Evolutionary conservation across 2,113 vertebrate genomes (phyloP), one percentile per base, ranked within the genome.

Genomic region (Sprattus sprattus): DNA sequence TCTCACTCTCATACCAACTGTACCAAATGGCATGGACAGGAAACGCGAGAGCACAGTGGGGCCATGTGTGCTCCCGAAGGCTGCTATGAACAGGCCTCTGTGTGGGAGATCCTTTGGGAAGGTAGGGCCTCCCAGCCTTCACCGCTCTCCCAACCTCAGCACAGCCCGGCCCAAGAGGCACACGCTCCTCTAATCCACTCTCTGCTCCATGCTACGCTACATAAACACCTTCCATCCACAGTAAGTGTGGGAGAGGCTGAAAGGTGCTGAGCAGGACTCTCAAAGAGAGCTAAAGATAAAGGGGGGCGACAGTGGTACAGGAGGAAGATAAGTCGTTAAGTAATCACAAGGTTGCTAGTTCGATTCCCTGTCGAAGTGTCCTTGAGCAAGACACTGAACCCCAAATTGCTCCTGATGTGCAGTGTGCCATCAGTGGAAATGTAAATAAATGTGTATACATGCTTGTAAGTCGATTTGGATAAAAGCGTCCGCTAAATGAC

Each of bases 81-180:
- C 2, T 81, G 85, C 86, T 85, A 92, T 92, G 91, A 94, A 92
- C 89, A 75, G 81, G 89, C 89, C 90, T 92, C 93, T 93, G 90
- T 93, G 90, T 91, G 90, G 85, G 81, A 84, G 88, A 91, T 86
- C 90, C 91, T 32, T 75, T 85, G 89, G 91, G 91, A 88, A 81
- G 90, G 88, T 5, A 50, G 47, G 64, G 67, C 46, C 84, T 49
- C 89, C 88, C 82, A 18, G 52, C 83, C n/a, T 81, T 84, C 82
- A 5, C 82, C 85, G 89, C 89, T 87, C 32, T 11, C n/a, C 64
- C 25, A 25, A 13, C 64, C 64, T 67, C 28, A 78, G 71, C 25
- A 78, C 18, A 32, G 25, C 71, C 3, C 71, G 39, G 71, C 71
- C 39, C 39, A 28, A 39, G 71, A 78, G 71, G 71, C 71, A 39